These are phyloP conservation scores for Cottoperca gobio DNA, from an alignment of 2,797 vertebrate species.

Conservation along the genomic window DNA sequence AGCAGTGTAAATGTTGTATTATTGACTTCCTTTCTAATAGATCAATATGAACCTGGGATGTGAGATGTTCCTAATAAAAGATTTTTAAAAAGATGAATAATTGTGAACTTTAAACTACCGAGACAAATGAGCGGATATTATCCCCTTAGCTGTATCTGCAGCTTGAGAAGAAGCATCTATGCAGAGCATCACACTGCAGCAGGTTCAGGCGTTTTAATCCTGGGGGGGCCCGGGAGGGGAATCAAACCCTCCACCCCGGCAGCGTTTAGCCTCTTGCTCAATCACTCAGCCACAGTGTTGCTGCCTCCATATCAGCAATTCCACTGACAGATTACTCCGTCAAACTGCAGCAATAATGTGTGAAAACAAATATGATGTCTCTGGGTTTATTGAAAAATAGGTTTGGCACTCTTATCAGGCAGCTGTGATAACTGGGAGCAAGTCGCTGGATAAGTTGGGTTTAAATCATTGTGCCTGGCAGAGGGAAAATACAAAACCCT, in stretches of 20 bases:
- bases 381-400: constrained; percentile 52
- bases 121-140: background rate
- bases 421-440: constrained; percentile 54
- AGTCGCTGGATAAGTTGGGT: constrained; percentile 34
- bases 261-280: constrained; percentile 24
- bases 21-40: background rate
- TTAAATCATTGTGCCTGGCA: constrained; percentile 48
- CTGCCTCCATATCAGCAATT: constrained; percentile 32
- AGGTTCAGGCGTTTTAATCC: background rate
- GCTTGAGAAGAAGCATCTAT: background rate
- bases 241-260: constrained; percentile 16
- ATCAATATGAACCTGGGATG: constrained; percentile 2
- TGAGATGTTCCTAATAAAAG: constrained; percentile 8
- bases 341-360: constrained; percentile 50
- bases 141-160: background rate
- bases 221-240: constrained; percentile 15
- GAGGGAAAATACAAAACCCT: constrained; percentile 14
- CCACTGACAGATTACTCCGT: constrained; percentile 54
- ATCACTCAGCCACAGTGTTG: constrained; percentile 26
- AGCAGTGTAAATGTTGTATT: background rate
- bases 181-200: background rate
- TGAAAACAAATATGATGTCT: constrained; percentile 61
- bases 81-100: constrained; percentile 11
- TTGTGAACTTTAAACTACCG: background rate
- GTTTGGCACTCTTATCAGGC: constrained; percentile 51